Evolutionary conservation across 1,140 invertebrate species (phyloP).

Genomic region (Diorhabda carinulata): DNA sequence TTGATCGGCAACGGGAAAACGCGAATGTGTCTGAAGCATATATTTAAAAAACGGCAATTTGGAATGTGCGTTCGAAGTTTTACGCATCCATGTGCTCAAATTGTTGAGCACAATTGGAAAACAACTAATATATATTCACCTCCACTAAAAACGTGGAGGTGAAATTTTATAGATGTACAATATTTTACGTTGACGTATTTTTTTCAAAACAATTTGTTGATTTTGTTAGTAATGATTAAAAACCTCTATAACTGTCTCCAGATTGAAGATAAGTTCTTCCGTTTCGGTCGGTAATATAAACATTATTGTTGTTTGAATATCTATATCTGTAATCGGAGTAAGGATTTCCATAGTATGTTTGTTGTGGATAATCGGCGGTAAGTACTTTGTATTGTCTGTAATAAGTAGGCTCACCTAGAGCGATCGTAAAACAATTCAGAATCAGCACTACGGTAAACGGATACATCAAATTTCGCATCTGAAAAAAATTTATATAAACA

Average conservation of each 20-base stretch:
- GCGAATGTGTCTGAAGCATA: too few species aligned
- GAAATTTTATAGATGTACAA: too few species aligned
- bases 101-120: too few species aligned
- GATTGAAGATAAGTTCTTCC: constrained; percentile 33
- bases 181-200: background rate
- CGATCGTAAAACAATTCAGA: constrained; percentile 13
- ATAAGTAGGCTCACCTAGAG: constrained; percentile 33
- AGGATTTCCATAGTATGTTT: constrained; percentile 31
- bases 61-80: too few species aligned
- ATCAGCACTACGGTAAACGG: constrained; percentile 15
- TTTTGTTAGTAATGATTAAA: constrained; percentile 4
- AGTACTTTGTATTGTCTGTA: constrained; percentile 32
- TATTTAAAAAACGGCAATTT: too few species aligned
- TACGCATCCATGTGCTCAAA: too few species aligned
- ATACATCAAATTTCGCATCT: constrained; percentile 3
- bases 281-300: constrained; percentile 38
- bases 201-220: background rate
- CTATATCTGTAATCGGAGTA: constrained; percentile 28
- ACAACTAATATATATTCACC: too few species aligned
- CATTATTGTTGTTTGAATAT: constrained; percentile 29
- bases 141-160: too few species aligned
- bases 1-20: too few species aligned
- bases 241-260: constrained; percentile 16
- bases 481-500: constrained; percentile 3
- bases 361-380: constrained; percentile 18